Base-by-base conservation (phyloP, 2,113 vertebrate genomes). In the Lepus timidus region DNA sequence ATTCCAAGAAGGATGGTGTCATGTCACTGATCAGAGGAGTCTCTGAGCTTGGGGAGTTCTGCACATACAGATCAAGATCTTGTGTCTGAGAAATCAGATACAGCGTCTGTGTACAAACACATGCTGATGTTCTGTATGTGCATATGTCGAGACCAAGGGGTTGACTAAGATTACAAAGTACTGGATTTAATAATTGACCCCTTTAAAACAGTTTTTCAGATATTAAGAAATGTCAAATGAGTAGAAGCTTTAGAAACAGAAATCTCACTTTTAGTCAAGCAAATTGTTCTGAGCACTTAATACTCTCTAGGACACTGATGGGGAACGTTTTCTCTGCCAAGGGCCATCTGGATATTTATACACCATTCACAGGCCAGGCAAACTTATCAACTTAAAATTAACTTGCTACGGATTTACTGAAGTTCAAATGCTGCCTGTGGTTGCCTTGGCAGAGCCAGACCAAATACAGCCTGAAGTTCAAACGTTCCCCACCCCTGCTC, bases 161-260 rank as follows among this genome's bases (percentile, higher is more conserved):
- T 84, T 91, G 65, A 61, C 55, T 76, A 80, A 64, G 23, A 79
- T 82, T 55, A 29, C 76, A 23, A 94, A 92, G 87, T 90, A 84
- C 44, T 93, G n/a, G 23, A 67, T 68, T 70, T 95, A 83, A 68
- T 64, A 83, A 76, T 44, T 74, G n/a, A 79, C 49, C 51, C 31
- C 17, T 81, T 96, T 88, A 71, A 94, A 91, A 74, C 52, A 64
- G 20, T 23, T 61, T 19, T 74, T 13, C 44, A 76, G 31, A 49
- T 67, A 78, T 64, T 70, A 95, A 52, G 44, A 94, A 84, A 87
- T 85, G 9, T 82, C 91, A 67, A 67, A 52, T 31, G n/a, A 67
- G 19, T 39, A 75, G 84, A 93, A 58, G 17, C 29, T 78, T 49
- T 62, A 96, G 39, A 85, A 83, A 75, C 52, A n/a, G 20, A 64